A percentile compares a stretch with the other conserved stretches of the same genome.
Conservation (phyloP, 1,140 invertebrate species). For the Campodea augens region DNA sequence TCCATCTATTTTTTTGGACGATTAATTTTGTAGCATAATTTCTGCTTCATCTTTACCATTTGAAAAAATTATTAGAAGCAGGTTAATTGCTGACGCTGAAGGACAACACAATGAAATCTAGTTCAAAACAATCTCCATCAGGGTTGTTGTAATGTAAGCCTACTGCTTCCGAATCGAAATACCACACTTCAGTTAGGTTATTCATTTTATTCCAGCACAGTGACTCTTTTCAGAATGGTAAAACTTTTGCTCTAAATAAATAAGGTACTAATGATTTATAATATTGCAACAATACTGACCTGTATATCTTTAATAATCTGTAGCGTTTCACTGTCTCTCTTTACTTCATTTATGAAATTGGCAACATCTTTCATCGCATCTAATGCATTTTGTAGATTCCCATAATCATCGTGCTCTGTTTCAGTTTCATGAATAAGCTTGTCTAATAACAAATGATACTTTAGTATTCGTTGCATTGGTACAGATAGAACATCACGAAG, state of each 20-base stretch:
- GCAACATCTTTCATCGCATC: conserved; percentile 94
- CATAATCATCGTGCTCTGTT: conserved; percentile 62
- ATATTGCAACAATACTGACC: conserved; percentile 21
- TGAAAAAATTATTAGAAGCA: too few relatives aligned
- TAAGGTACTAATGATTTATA: not conserved
- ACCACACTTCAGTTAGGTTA: not conserved
- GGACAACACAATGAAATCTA: too few relatives aligned
- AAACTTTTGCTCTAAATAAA: too few relatives aligned
- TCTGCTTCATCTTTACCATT: too few relatives aligned
- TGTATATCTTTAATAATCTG: conserved; percentile 80
- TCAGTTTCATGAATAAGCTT: conserved; percentile 84
- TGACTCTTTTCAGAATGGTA: not conserved
- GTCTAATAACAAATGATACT: conserved; percentile 84
- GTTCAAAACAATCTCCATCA: too few relatives aligned
- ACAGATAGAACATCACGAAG: conserved; percentile 85
- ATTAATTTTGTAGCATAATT: too few relatives aligned
- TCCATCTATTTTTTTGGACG: too few relatives aligned
- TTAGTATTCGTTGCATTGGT: conserved; percentile 93
- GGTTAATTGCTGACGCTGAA: too few relatives aligned
- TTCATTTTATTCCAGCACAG: not conserved
- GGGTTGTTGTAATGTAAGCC: too few relatives aligned
- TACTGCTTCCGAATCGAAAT: not conserved
- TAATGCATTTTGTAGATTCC: conserved; percentile 63
- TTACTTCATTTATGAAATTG: conserved; percentile 96
- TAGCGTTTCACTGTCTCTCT: conserved; percentile 81